These are phyloP conservation scores for Drosophila sucinea DNA, from an alignment of 1,140 invertebrate species.

Conservation along the genomic window DNA sequence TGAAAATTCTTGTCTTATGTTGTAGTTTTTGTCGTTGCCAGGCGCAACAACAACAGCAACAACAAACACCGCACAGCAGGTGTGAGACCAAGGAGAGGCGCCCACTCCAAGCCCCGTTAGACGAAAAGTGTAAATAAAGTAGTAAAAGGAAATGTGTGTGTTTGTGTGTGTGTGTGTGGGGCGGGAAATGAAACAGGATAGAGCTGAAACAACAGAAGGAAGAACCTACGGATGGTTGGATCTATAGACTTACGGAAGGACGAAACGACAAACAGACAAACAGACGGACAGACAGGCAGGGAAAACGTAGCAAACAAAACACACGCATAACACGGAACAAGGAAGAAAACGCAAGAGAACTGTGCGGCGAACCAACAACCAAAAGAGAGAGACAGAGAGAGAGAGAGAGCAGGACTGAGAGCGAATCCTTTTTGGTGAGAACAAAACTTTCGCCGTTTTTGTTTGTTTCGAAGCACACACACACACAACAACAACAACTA, in stretches of 20 bases:
- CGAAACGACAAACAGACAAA: neutral
- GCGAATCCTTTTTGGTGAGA: constrained; percentile 36
- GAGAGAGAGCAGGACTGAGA: constrained; percentile 18
- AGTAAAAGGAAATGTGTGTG: constrained; percentile 59
- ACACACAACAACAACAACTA: neutral
- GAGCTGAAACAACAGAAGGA: constrained; percentile 33
- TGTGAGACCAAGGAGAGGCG: constrained; percentile 40
- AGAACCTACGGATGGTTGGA: constrained; percentile 21
- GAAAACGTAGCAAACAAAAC: constrained; percentile 45
- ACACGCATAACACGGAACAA: constrained; percentile 45
- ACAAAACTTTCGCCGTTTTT: constrained; percentile 75
- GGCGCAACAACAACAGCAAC: constrained; percentile 55
- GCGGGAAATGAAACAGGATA: constrained; percentile 68
- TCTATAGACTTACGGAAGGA: constrained; percentile 11
- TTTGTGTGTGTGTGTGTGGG: constrained; percentile 6
- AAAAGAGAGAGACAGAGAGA: neutral
- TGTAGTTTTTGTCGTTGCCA: constrained; percentile 53
- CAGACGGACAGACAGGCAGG: constrained; percentile 20
- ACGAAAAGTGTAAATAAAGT: constrained; percentile 72
- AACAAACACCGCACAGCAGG: constrained; percentile 37
- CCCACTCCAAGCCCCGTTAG: constrained; percentile 23
- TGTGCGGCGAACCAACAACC: constrained; percentile 7
- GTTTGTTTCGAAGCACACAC: constrained; percentile 63
- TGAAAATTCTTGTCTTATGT: constrained; percentile 16
- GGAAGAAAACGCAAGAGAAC: constrained; percentile 48